phyloP scores from a whole-genome alignment of 2,888 invertebrate genomes.

The Aquatica leii region DNA sequence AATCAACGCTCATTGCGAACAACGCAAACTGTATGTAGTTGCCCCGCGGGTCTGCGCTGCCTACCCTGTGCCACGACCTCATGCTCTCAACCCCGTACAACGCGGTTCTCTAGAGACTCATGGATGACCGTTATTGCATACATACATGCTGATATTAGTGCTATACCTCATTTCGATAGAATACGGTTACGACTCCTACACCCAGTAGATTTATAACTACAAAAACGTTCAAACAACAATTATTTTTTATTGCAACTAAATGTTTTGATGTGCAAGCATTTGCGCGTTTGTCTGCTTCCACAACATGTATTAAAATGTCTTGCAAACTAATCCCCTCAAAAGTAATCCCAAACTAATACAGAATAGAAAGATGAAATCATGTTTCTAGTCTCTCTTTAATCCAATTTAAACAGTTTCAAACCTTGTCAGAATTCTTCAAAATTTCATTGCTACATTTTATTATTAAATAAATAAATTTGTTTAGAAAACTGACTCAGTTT shows the following conservation, averaged over 20 bases:
- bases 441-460: conserved; percentile 4
- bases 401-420: conserved; percentile 20
- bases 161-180: conserved; percentile 38
- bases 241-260: conserved; percentile 19
- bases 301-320: conserved; percentile 34
- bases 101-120: conserved; percentile 36
- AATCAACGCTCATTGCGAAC: conserved; percentile 28
- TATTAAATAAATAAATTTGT: conserved; percentile 9
- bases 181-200: conserved; percentile 29
- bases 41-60: conserved; percentile 32
- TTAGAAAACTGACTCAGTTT: conserved; percentile 5
- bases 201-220: conserved; percentile 31
- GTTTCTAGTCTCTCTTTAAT: conserved; percentile 18
- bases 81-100: conserved; percentile 34
- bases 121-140: conserved; percentile 44
- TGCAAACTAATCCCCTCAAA: conserved; percentile 22
- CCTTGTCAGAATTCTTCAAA: background rate
- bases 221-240: conserved; percentile 22
- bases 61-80: conserved; percentile 38
- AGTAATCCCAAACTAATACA: conserved; percentile 28
- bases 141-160: conserved; percentile 42
- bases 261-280: conserved; percentile 17
- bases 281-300: conserved; percentile 23
- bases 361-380: conserved; percentile 18
- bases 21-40: conserved; percentile 32